Evolutionary conservation across 2,888 invertebrate genomes (phyloP).

Genomic region (Allolobophora icterica): DNA sequence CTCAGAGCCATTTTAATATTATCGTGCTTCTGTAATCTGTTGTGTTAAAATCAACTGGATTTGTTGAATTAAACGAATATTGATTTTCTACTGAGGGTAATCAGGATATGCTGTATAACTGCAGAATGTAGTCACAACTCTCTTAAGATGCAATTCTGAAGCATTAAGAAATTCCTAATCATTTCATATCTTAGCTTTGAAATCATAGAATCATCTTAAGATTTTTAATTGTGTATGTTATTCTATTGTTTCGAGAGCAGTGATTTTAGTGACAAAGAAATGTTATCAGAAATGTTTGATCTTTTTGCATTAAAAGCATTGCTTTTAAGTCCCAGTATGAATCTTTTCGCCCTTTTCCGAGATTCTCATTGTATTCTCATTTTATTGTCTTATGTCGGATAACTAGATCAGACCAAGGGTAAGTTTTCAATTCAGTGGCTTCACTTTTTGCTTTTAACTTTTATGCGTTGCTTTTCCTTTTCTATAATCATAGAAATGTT

Average conservation of each 20-base stretch:
- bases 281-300: not conserved
- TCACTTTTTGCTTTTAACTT: slow-evolving; percentile 20
- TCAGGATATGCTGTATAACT: not conserved
- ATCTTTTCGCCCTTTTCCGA: not conserved
- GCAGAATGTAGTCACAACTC: not conserved
- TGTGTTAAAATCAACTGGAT: no score
- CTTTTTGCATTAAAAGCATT: not conserved
- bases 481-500: not conserved
- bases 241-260: not conserved
- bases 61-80: no score
- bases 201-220: not conserved
- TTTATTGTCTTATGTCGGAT: not conserved
- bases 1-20: no score
- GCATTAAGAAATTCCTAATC: not conserved
- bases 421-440: not conserved
- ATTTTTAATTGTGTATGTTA: not conserved
- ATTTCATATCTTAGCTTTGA: not conserved
- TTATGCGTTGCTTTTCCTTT: slow-evolving; percentile 13
- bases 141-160: not conserved
- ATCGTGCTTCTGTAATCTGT: no score
- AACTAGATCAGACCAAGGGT: slow-evolving; percentile 9
- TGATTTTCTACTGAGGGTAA: not conserved
- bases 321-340: not conserved
- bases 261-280: slow-evolving; percentile 4
- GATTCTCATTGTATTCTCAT: not conserved